A percentile compares a stretch with the other conserved stretches of the same genome.
Conservation (phyloP, 2,888 invertebrate genomes). For the Himalopsyche tibetana region DNA sequence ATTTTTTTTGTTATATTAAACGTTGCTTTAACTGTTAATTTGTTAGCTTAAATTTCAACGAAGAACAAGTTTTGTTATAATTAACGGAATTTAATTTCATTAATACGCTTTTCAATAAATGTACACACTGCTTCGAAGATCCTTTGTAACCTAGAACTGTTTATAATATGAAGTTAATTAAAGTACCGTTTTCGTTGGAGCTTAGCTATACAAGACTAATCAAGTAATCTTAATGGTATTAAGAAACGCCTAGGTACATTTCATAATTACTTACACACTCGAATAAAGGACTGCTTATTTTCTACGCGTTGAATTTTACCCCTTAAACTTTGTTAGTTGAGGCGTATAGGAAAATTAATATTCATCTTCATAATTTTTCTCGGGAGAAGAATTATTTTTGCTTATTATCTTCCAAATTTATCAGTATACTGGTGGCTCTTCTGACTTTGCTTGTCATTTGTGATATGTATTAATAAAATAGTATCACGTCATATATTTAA, state of each 20-base stretch:
- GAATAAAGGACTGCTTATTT: slow-evolving; percentile 29
- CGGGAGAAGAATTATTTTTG: too few species aligned
- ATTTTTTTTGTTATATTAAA: too few species aligned
- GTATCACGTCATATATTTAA: too few species aligned
- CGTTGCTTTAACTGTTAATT: not conserved
- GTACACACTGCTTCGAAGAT: slow-evolving; percentile 22
- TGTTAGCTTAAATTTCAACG: not conserved
- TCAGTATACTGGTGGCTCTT: too few species aligned
- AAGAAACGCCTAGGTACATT: slow-evolving; percentile 47
- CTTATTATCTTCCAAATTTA: too few species aligned
- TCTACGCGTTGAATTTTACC: slow-evolving; percentile 4
- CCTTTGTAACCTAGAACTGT: slow-evolving; percentile 49
- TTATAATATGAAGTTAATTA: slow-evolving; percentile 57
- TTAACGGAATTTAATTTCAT: slow-evolving; percentile 10
- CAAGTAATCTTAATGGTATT: slow-evolving; percentile 50
- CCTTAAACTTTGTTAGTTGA: too few species aligned
- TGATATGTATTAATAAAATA: too few species aligned
- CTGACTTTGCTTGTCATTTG: too few species aligned
- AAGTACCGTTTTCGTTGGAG: slow-evolving; percentile 47
- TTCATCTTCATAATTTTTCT: too few species aligned
- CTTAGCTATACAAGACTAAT: slow-evolving; percentile 48
- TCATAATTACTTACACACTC: slow-evolving; percentile 49
- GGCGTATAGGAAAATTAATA: too few species aligned
- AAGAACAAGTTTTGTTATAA: not conserved
- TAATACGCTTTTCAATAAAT: slow-evolving; percentile 41